These are phyloP conservation scores for Hartigia nigra DNA, from an alignment of 2,888 invertebrate species.

Conservation along the genomic window DNA sequence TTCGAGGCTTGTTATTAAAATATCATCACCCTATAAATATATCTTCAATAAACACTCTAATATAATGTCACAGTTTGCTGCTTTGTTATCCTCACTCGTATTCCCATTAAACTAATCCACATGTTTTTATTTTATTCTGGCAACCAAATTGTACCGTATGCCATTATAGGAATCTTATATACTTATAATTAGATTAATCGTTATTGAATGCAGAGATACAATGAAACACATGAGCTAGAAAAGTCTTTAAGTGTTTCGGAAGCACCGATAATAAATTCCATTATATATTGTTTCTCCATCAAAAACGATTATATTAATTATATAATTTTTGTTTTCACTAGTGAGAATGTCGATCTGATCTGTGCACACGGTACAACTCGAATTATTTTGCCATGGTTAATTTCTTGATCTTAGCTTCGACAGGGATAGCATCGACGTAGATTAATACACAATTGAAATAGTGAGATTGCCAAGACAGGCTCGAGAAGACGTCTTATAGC, in stretches of 20 bases:
- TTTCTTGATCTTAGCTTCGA: neutral
- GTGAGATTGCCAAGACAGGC: neutral
- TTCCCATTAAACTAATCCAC: slow-evolving; percentile 33
- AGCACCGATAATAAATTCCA: neutral
- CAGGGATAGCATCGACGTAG: neutral
- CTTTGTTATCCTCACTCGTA: slow-evolving; percentile 39
- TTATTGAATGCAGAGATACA: neutral
- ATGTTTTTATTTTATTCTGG: slow-evolving; percentile 22
- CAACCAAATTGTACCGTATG: slow-evolving; percentile 40
- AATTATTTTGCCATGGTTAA: neutral
- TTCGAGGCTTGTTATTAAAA: slow-evolving; percentile 48
- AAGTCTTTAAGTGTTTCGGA: neutral
- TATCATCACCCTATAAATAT: slow-evolving; percentile 49
- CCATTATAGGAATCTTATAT: neutral
- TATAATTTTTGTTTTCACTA: neutral
- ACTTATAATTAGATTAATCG: neutral
- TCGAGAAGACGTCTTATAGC: neutral
- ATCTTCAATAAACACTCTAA: slow-evolving; percentile 59
- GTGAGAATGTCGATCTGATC: neutral
- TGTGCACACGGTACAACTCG: neutral
- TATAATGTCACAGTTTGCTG: slow-evolving; percentile 60
- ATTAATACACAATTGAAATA: neutral
- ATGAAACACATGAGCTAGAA: neutral
- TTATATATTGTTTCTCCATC: neutral
- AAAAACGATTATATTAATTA: neutral